phyloP scores from a whole-genome alignment of 2,797 vertebrate species.

The Capromys pilorides region DNA sequence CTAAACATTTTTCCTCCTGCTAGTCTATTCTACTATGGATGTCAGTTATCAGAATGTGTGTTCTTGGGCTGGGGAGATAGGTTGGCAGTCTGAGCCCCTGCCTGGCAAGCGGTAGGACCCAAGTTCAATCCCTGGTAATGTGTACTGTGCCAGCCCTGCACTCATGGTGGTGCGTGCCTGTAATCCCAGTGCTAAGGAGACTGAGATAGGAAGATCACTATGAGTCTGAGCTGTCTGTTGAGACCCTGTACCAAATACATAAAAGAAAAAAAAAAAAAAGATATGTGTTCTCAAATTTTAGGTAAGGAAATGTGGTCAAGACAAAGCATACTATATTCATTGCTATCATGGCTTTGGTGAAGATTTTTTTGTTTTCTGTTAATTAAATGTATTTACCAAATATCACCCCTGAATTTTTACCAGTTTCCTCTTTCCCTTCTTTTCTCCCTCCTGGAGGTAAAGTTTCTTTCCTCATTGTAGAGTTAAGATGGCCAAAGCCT shows the following conservation, averaged over 20 bases:
- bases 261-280: background rate
- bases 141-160: too few species aligned
- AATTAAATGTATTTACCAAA: background rate
- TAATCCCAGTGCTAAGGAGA: too few species aligned
- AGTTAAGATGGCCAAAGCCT: background rate
- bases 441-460: background rate
- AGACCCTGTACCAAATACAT: too few species aligned
- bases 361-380: background rate
- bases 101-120: too few species aligned
- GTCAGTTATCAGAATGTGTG: background rate
- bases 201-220: too few species aligned
- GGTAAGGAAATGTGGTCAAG: constrained; percentile 31
- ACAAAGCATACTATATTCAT: background rate
- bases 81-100: too few species aligned
- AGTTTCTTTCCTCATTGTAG: background rate
- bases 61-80: background rate
- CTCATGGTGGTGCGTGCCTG: too few species aligned
- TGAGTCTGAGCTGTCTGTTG: too few species aligned
- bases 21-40: background rate
- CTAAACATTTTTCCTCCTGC: background rate
- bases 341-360: constrained; percentile 24
- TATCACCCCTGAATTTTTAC: background rate
- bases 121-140: too few species aligned
- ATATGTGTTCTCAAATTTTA: background rate
- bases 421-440: background rate